phyloP scores from a whole-genome alignment of 37 sponge, comb jelly and placozoan genomes.

The Chondrilla cf. caribensis region DNA sequence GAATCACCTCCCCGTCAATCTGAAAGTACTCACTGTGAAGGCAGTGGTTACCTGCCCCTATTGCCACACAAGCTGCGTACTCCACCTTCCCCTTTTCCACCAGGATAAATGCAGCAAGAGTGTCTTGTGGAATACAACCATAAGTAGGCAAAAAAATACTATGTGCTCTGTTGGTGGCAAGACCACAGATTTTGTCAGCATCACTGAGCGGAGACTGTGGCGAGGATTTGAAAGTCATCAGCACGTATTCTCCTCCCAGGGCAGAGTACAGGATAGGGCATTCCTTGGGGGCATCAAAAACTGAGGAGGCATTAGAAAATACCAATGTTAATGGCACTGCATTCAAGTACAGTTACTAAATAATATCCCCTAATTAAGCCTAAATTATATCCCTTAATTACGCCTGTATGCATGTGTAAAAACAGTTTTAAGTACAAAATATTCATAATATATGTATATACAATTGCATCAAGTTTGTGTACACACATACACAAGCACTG shows the following conservation, averaged over 20 bases:
- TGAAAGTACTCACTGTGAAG: slow-evolving; percentile 23
- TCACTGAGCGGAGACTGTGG: neutral
- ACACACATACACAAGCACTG: too few species aligned
- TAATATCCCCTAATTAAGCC: too few species aligned
- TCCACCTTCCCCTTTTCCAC: neutral
- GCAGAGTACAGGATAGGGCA: slow-evolving; percentile 8
- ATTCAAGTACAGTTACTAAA: too few species aligned
- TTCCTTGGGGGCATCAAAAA: neutral
- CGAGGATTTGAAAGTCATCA: neutral
- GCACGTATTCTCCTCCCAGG: neutral
- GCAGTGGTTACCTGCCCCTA: slow-evolving; percentile 28
- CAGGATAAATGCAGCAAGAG: neutral
- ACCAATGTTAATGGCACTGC: too few species aligned
- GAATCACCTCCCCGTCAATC: slow-evolving; percentile 21
- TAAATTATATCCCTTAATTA: too few species aligned
- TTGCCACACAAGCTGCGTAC: neutral
- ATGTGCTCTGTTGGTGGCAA: neutral
- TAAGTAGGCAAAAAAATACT: neutral
- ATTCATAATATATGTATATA: too few species aligned
- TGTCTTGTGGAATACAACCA: neutral
- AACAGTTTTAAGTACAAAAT: too few species aligned
- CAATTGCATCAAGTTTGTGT: too few species aligned
- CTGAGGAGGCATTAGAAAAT: too few species aligned
- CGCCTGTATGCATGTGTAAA: too few species aligned
- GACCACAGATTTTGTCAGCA: slow-evolving; percentile 1